Conservation (phyloP, 2,888 invertebrate genomes). For the Dromius quadrimaculatus region DNA sequence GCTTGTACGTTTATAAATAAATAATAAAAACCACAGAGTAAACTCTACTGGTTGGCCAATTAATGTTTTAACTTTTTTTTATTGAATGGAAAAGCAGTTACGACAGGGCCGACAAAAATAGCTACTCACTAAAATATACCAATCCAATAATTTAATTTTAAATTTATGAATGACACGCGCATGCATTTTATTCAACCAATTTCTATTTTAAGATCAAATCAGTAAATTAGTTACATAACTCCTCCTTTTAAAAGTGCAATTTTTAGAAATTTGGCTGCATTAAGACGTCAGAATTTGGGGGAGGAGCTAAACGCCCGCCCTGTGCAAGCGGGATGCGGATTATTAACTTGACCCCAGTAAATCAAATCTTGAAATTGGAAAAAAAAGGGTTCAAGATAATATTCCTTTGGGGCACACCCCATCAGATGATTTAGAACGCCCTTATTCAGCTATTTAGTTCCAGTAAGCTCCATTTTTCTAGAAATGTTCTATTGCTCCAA, state of each 20-base stretch:
- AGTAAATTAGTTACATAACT: conserved; percentile 1
- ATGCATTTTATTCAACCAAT: conserved; percentile 7
- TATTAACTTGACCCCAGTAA: too few relatives aligned
- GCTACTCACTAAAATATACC: conserved; percentile 30
- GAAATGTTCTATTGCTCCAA: too few relatives aligned
- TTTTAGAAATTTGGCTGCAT: background rate
- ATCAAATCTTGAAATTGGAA: too few relatives aligned
- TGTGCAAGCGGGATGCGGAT: conserved; percentile 10
- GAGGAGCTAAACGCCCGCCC: conserved; percentile 16
- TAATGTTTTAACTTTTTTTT: conserved; percentile 18
- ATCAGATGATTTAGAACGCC: too few relatives aligned
- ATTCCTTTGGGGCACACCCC: too few relatives aligned
- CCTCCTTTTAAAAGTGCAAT: conserved; percentile 1
- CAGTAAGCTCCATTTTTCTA: too few relatives aligned
- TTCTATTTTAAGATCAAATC: conserved; percentile 1
- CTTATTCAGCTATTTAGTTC: too few relatives aligned
- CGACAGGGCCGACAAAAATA: conserved; percentile 28
- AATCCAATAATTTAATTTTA: conserved; percentile 23
- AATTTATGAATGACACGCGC: conserved; percentile 29
- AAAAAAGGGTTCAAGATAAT: too few relatives aligned
- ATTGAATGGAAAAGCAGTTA: conserved; percentile 31
- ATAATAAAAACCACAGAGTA: conserved; percentile 21
- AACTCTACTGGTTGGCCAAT: conserved; percentile 20
- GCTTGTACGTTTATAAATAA: too few relatives aligned
- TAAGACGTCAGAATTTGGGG: background rate